Evolutionary conservation across 2,113 vertebrate genomes (phyloP), one percentile per base, ranked within the genome.

Genomic region (Bolborhynchus lineola): DNA sequence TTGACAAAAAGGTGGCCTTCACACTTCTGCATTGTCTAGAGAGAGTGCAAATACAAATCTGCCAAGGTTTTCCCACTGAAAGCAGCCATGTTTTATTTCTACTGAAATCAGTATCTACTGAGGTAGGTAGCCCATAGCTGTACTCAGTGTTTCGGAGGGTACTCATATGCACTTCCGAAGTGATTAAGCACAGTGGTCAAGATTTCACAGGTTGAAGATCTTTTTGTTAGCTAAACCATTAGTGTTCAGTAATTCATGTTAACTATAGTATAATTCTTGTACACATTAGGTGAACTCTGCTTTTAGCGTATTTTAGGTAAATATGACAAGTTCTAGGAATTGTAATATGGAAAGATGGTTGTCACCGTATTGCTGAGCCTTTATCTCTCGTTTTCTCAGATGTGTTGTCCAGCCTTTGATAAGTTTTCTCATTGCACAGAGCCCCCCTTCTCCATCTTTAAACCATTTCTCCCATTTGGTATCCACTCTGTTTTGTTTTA

Each of bases 311-410:
- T 49, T 74, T 89, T 65, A 89, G 33, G 12, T 14, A 86, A 46
- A 55, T 57, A 68, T 17, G 19, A 37, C n/a, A 55, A 86, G 18
- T 3, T 68, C 16, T 60, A 88, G 25, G 2, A 52, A 57, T 17
- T 81, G 13, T 59, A 81, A 71, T 29, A 16, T 33, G 3, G 2
- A 7, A 75, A 75, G 2, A 60, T 33, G 5, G 3, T 33, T 65
- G 37, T 46, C 53, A 59, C 41, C 20, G 10, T 37, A 44, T 44
- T 0, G 0, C 18, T 0, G 1, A 81, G 11, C 6, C 63, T 69
- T 69, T 69, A 80, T 41, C 20, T 60, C 9, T 70, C 64, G 18
- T 60, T 93, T 86, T 50, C 71, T 92, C 16, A 75, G 55, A 41
- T 2, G 7, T 76, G 46, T 23, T 90, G 5, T 29, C 31, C 16